Base-by-base conservation (phyloP, 2,888 invertebrate species). In the Piscicola geometra region DNA sequence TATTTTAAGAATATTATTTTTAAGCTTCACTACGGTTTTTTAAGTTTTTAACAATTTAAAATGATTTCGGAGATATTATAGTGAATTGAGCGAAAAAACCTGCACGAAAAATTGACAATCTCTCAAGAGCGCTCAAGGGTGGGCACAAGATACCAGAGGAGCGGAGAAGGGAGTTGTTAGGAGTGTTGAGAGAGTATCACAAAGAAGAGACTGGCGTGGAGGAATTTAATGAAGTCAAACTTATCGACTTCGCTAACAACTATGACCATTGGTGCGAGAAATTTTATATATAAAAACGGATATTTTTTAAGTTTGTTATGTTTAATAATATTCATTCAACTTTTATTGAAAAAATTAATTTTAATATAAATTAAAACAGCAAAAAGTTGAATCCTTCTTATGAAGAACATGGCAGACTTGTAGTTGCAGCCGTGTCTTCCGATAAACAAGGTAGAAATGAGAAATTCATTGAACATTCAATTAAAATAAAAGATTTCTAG, bases 361-460 rank as follows among this genome's bases (percentile, higher is more conserved):
- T 47, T 47, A 47, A 47, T 47, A 15, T 47, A 47, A 9, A 69
- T 28, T 33, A 35, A 69, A n/a, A 18, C 81, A 80, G 68, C 81
- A 84, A 83, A 71, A 78, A 82, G 18, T 76, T 75, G 21, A 83
- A 84, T 77, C 80, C 82, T 0, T 79, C 81, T 18, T 85, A 82
- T 79, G 78, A 82, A 47, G 82, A 84, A 12, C 86, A 87, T 81
- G 86, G 85, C 0, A 77, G 82, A 76, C 81, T 82, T 75, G 86
- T 86, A 0, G 84, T 86, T n/a, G 79, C 83, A 28, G 78, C 83
- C 75, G 81, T 83, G 78, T 83, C 2, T 83, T 86, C 28, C 78
- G 83, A 73, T 82, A 86, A 80, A 0, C 90, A 91, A 25, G 60
- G 60, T 56, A 5, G 50, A n/a, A n/a, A n/a, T n/a, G n/a, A n/a